A percentile compares a stretch with the other conserved stretches of the same genome.
Evolutionary conservation across 2,888 invertebrate genomes (phyloP).

Genomic region (Autographa gamma): DNA sequence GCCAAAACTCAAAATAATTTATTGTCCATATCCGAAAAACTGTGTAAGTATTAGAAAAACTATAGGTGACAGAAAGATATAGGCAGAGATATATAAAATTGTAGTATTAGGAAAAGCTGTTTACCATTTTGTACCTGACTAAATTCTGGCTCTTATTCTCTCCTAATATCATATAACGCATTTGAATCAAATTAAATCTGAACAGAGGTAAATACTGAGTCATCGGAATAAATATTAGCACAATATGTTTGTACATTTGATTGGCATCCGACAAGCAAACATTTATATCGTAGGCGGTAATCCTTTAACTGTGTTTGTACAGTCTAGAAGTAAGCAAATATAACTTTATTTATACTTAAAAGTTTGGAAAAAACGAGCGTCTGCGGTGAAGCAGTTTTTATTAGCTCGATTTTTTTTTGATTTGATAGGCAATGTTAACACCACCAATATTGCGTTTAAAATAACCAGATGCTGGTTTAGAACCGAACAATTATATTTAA

Average conservation of each 20-base stretch:
- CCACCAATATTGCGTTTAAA: too few relatives aligned
- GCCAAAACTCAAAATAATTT: too few relatives aligned
- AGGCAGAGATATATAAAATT: too few relatives aligned
- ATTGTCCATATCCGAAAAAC: too few relatives aligned
- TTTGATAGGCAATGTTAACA: neutral
- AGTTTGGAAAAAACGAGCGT: neutral
- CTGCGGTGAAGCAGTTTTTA: neutral
- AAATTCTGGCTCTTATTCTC: neutral
- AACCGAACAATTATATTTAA: too few relatives aligned
- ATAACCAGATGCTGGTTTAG: too few relatives aligned
- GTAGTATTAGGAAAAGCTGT: too few relatives aligned
- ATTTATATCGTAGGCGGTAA: neutral
- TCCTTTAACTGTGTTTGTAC: neutral
- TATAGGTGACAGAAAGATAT: too few relatives aligned
- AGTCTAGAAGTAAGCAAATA: slow-evolving; percentile 5
- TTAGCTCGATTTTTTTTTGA: too few relatives aligned
- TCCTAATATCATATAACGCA: neutral
- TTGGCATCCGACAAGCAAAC: slow-evolving; percentile 1
- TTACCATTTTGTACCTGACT: too few relatives aligned
- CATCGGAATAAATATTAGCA: slow-evolving; percentile 12
- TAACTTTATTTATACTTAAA: neutral
- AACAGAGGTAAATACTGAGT: neutral
- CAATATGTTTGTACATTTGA: neutral
- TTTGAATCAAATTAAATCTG: neutral
- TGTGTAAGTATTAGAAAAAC: too few relatives aligned